These are phyloP conservation scores for Plectrocnemia conspersa DNA, from an alignment of 1,140 invertebrate species.

Conservation along the genomic window DNA sequence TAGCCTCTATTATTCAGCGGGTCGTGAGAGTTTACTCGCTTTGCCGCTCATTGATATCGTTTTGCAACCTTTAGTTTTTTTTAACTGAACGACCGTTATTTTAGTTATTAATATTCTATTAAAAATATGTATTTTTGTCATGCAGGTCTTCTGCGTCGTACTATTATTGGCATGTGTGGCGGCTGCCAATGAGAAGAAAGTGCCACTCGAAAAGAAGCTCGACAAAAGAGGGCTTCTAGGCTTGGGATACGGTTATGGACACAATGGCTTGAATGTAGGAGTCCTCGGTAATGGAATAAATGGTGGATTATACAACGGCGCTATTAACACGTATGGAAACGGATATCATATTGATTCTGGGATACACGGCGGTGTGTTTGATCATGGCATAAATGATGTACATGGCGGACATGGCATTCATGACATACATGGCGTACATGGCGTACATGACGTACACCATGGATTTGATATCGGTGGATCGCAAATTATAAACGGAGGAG, in stretches of 20 bases:
- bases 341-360: conserved; percentile 8
- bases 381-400: conserved; percentile 24
- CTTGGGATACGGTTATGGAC: conserved; percentile 57
- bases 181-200: conserved; percentile 58
- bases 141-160: conserved; percentile 63
- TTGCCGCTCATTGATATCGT: background rate
- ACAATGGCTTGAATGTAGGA: conserved; percentile 57
- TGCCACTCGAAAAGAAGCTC: conserved; percentile 54
- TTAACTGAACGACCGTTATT: background rate
- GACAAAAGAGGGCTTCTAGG: conserved; percentile 59
- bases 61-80: conserved; percentile 7
- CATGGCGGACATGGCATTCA: conserved; percentile 7
- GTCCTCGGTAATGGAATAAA: conserved; percentile 52
- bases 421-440: too few relatives aligned
- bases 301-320: background rate
- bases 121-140: conserved; percentile 31
- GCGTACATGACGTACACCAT: too few relatives aligned
- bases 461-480: too few relatives aligned
- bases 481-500: too few relatives aligned
- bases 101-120: background rate
- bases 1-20: conserved; percentile 19
- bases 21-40: conserved; percentile 29
- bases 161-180: conserved; percentile 64
- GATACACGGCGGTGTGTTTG: conserved; percentile 36
- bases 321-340: too few relatives aligned